Evolutionary conservation across 2,113 vertebrate genomes (phyloP).

Genomic region (Polyodon spathula): DNA sequence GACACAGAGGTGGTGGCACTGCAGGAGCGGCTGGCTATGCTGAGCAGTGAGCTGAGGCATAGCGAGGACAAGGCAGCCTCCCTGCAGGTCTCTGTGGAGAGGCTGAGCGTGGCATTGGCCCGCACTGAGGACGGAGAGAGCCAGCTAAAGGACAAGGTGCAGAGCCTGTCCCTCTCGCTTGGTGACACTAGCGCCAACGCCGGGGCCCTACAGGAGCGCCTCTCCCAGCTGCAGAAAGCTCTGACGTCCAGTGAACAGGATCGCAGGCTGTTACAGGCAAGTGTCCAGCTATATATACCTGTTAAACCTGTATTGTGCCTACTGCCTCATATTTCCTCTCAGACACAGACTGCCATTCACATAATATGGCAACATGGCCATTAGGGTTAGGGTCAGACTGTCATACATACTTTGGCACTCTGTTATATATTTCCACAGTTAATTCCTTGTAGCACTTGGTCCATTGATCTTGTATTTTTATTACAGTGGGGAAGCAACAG

Average conservation of each 20-base stretch:
- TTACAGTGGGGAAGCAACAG: too few species aligned
- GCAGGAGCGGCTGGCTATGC: slow-evolving; percentile 44
- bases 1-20: slow-evolving; percentile 44
- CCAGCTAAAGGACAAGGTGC: slow-evolving; percentile 53
- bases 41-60: slow-evolving; percentile 49
- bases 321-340: too few species aligned
- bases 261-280: slow-evolving; percentile 59
- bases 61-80: slow-evolving; percentile 44
- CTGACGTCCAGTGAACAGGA: slow-evolving; percentile 56
- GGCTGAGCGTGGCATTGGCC: slow-evolving; percentile 36
- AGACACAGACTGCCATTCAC: too few species aligned
- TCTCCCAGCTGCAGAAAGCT: slow-evolving; percentile 49
- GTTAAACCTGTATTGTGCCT: not conserved
- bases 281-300: not conserved
- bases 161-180: slow-evolving; percentile 43
- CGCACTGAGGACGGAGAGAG: slow-evolving; percentile 52
- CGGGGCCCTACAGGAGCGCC: slow-evolving; percentile 49
- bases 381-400: too few species aligned
- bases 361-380: too few species aligned
- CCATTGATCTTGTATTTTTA: too few species aligned
- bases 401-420: too few species aligned
- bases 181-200: slow-evolving; percentile 36
- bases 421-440: too few species aligned
- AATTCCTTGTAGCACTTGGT: too few species aligned
- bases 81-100: slow-evolving; percentile 46